These are phyloP conservation scores for Elysia crispata DNA, from an alignment of 2,888 invertebrate genomes.

Conservation along the genomic window DNA sequence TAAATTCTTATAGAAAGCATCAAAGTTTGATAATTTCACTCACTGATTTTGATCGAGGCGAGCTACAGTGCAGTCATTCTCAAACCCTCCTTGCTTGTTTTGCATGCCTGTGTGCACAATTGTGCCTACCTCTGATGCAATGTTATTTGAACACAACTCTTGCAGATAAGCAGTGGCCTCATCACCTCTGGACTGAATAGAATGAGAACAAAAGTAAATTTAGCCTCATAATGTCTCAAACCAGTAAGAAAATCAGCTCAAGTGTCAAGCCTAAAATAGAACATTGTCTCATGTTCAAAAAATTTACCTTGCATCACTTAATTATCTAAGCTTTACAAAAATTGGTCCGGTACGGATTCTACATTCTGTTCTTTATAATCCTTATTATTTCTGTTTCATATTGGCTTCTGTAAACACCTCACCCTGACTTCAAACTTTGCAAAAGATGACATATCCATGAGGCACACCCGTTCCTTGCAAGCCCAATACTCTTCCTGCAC, in stretches of 20 bases:
- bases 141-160: constrained; percentile 95
- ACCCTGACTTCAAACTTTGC: constrained; percentile 97
- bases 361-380: neutral
- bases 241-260: too few relatives aligned
- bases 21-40: constrained; percentile 44
- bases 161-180: constrained; percentile 94
- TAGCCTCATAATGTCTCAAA: too few relatives aligned
- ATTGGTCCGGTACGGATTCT: neutral
- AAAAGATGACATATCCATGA: constrained; percentile 98
- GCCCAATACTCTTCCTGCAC: constrained; percentile 94
- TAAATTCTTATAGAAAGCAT: neutral
- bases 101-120: constrained; percentile 99
- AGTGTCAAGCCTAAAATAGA: too few relatives aligned
- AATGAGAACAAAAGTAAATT: neutral
- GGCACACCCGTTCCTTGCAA: constrained; percentile 93
- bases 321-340: too few relatives aligned
- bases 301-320: too few relatives aligned
- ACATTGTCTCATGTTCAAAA: too few relatives aligned
- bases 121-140: constrained; percentile 93
- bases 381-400: neutral
- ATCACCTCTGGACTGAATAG: constrained; percentile 84
- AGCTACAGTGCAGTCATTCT: constrained; percentile 97
- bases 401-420: constrained; percentile 56
- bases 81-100: constrained; percentile 94
- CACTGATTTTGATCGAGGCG: constrained; percentile 92